A percentile compares a stretch with the other conserved stretches of the same genome.
These are phyloP conservation scores for Phataginus tetradactyla DNA, from an alignment of 2,797 vertebrate species.

Conservation along the genomic window DNA sequence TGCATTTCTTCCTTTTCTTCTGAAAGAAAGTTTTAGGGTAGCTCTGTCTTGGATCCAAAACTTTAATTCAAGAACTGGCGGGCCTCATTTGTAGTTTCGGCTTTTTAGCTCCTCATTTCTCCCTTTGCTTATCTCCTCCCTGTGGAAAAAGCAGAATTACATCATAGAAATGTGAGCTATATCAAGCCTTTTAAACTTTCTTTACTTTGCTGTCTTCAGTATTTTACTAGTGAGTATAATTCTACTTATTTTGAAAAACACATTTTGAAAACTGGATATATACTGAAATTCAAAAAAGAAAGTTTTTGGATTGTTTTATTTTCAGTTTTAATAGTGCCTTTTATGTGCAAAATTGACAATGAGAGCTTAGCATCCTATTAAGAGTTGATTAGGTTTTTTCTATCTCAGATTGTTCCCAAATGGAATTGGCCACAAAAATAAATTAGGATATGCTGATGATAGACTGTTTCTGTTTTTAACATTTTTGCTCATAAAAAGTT, in stretches of 20 bases:
- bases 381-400: not conserved
- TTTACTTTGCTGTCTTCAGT: conserved; percentile 69
- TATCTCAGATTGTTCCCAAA: conserved; percentile 3
- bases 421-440: not conserved
- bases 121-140: conserved; percentile 41
- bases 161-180: conserved; percentile 52
- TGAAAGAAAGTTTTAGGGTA: conserved; percentile 68
- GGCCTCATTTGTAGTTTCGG: conserved; percentile 56
- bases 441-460: not conserved
- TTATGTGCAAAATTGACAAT: not conserved
- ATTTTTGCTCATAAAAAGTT: conserved; percentile 17
- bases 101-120: conserved; percentile 41
- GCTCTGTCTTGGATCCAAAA: conserved; percentile 53
- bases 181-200: conserved; percentile 47
- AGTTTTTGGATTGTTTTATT: conserved; percentile 16
- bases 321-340: conserved; percentile 45
- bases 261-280: conserved; percentile 36
- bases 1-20: conserved; percentile 59
- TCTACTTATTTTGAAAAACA: conserved; percentile 47
- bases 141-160: conserved; percentile 48
- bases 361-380: conserved; percentile 26
- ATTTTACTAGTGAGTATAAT: conserved; percentile 74
- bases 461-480: conserved; percentile 20
- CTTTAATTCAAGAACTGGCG: conserved; percentile 52
- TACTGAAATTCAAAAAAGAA: conserved; percentile 43